Base-by-base conservation (phyloP, 2,888 invertebrate species). In the Campoplex nolae region DNA sequence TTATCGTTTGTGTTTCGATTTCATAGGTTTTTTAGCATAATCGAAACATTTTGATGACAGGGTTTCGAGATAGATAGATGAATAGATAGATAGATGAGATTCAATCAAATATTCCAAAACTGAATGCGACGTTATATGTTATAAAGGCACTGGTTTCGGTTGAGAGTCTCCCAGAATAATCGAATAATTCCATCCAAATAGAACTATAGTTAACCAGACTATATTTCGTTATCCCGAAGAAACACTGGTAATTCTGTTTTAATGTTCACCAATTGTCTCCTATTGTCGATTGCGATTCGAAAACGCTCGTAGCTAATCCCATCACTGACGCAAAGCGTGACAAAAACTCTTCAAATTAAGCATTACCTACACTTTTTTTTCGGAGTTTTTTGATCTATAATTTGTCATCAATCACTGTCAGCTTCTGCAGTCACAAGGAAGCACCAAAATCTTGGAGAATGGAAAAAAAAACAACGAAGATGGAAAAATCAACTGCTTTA, bases 401-500 rank as follows among this genome's bases (percentile, higher is more conserved):
- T 32, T 71, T 28, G 4, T 28, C 13, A 48, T 70, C 28, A 4
- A 48, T 23, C n/a, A 23, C 23, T 48, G 70, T 28, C 45, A 45
- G 23, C 4, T 28, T 48, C 45, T 11, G n/a, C 48, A 6, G 56
- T 23, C 8, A 32, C 54, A 51, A 45, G 38, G n/a, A n/a, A 77
- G 38, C 16, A 18, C 32, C 3, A 28, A 62, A 65, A 28, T 35
- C 4, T 51, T 16, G 35, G 13, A 67, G n/a, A 68, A 65, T 48
- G 35, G 0, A 23, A 23, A 54, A 58, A 68, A 35, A 0, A 13
- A 81, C 81, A 42, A 11, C 38, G 38, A 38, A 38, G 3, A 38
- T 38, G 6, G 6, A 38, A 6, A 82, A 67, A 56, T 18, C 42
- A 67, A 78, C 56, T 6, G 28, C 77, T 75, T 73, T 87, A 90